These are phyloP conservation scores for Pandemis cinnamomeana DNA, from an alignment of 2,888 invertebrate genomes.

Conservation along the genomic window DNA sequence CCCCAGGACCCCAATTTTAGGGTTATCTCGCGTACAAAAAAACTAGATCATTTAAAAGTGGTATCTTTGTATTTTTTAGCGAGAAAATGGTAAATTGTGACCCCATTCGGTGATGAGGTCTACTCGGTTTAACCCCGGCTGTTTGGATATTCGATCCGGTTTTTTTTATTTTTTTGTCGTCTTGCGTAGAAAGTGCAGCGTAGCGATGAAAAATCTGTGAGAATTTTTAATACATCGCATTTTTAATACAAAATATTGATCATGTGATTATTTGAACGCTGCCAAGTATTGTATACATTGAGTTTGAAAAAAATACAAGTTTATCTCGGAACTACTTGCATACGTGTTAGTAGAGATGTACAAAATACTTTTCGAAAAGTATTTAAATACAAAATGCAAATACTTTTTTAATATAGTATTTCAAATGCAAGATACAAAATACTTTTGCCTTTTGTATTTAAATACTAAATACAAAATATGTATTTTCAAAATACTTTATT, in stretches of 20 bases:
- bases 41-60: slow-evolving; percentile 78
- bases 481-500: too few relatives aligned
- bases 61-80: slow-evolving; percentile 62
- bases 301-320: too few relatives aligned
- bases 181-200: slow-evolving; percentile 41
- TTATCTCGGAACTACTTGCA: too few relatives aligned
- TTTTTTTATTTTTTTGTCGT: slow-evolving; percentile 49
- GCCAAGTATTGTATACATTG: too few relatives aligned
- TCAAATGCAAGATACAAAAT: too few relatives aligned
- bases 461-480: too few relatives aligned
- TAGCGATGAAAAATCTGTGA: slow-evolving; percentile 57
- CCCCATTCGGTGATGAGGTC: slow-evolving; percentile 81
- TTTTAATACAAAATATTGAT: not conserved
- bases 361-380: too few relatives aligned
- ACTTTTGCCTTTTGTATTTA: too few relatives aligned
- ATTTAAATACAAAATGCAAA: too few relatives aligned
- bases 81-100: slow-evolving; percentile 68
- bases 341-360: too few relatives aligned
- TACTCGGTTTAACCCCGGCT: slow-evolving; percentile 74
- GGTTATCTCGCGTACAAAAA: slow-evolving; percentile 73
- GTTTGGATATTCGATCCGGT: slow-evolving; percentile 79
- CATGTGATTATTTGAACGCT: not conserved
- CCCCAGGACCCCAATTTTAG: slow-evolving; percentile 81
- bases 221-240: slow-evolving; percentile 49
- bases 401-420: too few relatives aligned